Conservation (phyloP, 1,140 invertebrate species). For the Meloidogyne floridensis region DNA sequence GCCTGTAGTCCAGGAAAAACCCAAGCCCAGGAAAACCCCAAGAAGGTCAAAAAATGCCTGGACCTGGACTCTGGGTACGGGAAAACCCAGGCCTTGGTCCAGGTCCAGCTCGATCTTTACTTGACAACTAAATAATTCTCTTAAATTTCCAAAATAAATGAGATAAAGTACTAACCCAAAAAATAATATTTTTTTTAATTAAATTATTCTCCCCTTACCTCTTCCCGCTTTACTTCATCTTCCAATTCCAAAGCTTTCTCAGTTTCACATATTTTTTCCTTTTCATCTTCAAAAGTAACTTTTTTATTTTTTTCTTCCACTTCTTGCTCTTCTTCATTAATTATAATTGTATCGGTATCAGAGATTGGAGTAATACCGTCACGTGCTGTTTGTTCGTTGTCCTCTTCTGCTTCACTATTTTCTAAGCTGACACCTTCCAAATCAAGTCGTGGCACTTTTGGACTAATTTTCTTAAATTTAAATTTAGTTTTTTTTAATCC, state of each 20-base stretch:
- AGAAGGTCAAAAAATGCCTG: too few species aligned
- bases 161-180: not conserved
- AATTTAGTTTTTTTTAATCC: too few species aligned
- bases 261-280: not conserved
- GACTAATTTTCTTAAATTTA: not conserved
- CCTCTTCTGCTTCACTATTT: conserved; percentile 4
- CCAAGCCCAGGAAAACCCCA: too few species aligned
- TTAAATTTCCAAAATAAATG: too few species aligned
- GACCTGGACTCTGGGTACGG: too few species aligned
- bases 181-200: not conserved
- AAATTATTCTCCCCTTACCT: not conserved
- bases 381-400: not conserved
- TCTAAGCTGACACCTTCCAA: not conserved
- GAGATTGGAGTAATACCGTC: not conserved
- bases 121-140: too few species aligned
- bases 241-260: not conserved
- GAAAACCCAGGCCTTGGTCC: too few species aligned
- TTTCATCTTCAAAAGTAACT: not conserved
- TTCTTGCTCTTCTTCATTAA: conserved; percentile 16
- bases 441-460: not conserved
- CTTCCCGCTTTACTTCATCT: not conserved
- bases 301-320: not conserved
- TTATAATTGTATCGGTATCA: conserved; percentile 28
- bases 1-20: too few species aligned
- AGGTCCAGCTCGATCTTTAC: too few species aligned